A percentile compares a stretch with the other conserved stretches of the same genome.
phyloP scores from a whole-genome alignment of 1,140 invertebrate genomes.

The Neodiprion virginianus region DNA sequence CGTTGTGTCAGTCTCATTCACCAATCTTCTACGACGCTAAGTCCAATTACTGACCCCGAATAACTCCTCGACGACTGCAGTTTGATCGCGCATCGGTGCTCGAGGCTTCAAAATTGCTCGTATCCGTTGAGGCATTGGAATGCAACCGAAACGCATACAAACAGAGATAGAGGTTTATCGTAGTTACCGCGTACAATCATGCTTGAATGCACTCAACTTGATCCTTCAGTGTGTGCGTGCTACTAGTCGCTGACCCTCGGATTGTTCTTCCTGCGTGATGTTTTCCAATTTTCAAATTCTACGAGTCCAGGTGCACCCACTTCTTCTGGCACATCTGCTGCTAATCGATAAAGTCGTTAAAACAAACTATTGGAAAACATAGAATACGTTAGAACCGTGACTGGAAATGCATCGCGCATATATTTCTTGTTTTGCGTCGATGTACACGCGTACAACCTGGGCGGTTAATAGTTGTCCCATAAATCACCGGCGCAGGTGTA shows the following conservation, averaged over 20 bases:
- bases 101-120: slow-evolving; percentile 3
- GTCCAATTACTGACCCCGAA: slow-evolving; percentile 3
- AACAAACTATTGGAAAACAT: not conserved
- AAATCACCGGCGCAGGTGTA: too few relatives aligned
- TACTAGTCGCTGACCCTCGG: not conserved
- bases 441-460: too few relatives aligned
- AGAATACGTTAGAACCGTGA: not conserved
- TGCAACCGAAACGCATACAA: not conserved
- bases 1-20: not conserved
- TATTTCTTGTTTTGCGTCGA: not conserved
- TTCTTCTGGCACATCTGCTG: not conserved
- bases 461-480: too few relatives aligned
- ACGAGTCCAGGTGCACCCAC: not conserved
- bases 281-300: not conserved
- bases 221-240: not conserved
- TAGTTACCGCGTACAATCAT: not conserved
- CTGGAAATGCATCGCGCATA: not conserved
- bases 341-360: slow-evolving; percentile 4
- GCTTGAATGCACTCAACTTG: not conserved
- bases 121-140: not conserved
- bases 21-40: not conserved
- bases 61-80: not conserved
- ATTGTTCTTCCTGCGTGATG: not conserved
- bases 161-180: not conserved
- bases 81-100: not conserved